These are phyloP conservation scores for Psophia crepitans DNA, from an alignment of 2,113 vertebrate species.

Conservation along the genomic window DNA sequence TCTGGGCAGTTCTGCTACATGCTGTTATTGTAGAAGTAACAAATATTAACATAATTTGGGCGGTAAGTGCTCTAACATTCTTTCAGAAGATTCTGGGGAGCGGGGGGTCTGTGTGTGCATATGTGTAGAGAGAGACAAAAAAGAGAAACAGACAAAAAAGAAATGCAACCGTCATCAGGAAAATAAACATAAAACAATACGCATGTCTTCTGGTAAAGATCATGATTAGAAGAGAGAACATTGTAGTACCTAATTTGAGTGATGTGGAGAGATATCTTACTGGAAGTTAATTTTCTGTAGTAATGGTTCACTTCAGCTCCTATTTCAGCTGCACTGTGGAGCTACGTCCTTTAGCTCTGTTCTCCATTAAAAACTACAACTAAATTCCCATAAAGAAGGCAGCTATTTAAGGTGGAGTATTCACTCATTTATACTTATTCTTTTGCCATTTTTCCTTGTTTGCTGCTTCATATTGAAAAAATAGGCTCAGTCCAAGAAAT, in stretches of 20 bases:
- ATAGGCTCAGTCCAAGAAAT: background rate
- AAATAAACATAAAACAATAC: background rate
- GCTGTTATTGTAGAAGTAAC: background rate
- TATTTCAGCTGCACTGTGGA: background rate
- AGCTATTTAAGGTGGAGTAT: background rate
- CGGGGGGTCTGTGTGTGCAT: fast-evolving
- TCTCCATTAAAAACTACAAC: background rate
- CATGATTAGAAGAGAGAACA: background rate
- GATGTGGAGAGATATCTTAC: background rate
- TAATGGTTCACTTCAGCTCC: background rate
- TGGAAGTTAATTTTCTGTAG: background rate
- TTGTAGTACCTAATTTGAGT: background rate
- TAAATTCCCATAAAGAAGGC: background rate
- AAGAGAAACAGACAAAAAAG: background rate
- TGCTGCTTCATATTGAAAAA: background rate
- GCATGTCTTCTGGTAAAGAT: background rate
- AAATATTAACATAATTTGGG: background rate
- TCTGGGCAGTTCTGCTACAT: background rate
- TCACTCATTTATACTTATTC: background rate
- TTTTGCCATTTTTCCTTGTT: background rate
- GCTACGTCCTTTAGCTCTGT: background rate
- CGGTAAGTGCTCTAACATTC: background rate
- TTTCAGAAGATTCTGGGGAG: background rate
- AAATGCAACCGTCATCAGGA: background rate
- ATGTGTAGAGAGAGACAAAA: background rate